Conservation (phyloP, 2,888 invertebrate genomes). For the Mythimna impura region DNA sequence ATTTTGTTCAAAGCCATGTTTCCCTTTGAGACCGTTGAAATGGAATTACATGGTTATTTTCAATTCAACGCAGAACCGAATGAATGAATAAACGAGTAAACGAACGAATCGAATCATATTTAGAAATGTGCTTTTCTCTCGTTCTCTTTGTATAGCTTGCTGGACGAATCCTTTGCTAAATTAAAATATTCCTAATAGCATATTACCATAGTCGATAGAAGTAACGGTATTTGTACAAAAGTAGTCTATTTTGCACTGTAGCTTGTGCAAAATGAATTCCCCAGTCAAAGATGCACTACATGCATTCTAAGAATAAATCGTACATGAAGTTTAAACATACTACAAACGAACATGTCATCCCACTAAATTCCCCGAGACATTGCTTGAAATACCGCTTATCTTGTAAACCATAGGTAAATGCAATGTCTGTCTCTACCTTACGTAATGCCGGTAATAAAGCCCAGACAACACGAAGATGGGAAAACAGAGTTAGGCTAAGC, state of each 20-base stretch:
- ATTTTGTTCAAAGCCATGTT: conserved; percentile 55
- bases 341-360: conserved; percentile 24
- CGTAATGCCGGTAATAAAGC: conserved; percentile 47
- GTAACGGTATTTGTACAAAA: background rate
- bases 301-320: background rate
- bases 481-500: conserved; percentile 32
- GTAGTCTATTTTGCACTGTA: background rate
- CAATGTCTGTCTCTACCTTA: conserved; percentile 50
- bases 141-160: conserved; percentile 48
- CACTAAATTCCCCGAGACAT: conserved; percentile 14
- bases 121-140: conserved; percentile 56
- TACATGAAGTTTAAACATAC: conserved; percentile 24
- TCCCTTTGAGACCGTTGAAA: conserved; percentile 67
- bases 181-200: conserved; percentile 41
- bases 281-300: background rate
- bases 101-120: conserved; percentile 67
- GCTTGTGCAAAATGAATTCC: background rate
- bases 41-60: conserved; percentile 70
- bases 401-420: conserved; percentile 56
- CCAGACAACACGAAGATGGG: conserved; percentile 30
- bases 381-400: conserved; percentile 55
- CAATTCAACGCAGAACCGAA: conserved; percentile 60
- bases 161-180: conserved; percentile 39
- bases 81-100: conserved; percentile 66
- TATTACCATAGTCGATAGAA: conserved; percentile 8